These are phyloP conservation scores for Watsonalla binaria DNA, from an alignment of 2,888 invertebrate genomes.

Conservation along the genomic window DNA sequence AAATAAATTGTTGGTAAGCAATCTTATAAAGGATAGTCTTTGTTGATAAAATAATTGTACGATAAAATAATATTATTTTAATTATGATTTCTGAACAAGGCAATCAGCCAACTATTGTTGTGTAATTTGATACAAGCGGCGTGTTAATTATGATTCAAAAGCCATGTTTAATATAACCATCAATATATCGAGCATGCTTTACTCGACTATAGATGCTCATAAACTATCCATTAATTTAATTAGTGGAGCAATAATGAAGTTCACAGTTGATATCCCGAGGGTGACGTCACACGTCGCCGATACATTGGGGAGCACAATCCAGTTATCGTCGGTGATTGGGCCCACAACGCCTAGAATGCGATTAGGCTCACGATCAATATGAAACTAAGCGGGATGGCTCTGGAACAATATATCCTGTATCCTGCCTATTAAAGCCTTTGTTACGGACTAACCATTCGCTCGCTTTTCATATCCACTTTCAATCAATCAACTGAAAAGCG, in stretches of 20 bases:
- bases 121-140: not conserved
- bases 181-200: not conserved
- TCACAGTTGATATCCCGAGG: constrained; percentile 43
- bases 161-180: not conserved
- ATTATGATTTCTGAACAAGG: not conserved
- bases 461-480: not conserved
- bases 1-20: no score
- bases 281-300: constrained; percentile 43
- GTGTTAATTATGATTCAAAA: constrained; percentile 1
- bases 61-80: no score
- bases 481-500: not conserved
- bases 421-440: constrained; percentile 20
- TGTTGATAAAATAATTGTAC: no score
- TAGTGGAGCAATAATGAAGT: constrained; percentile 44
- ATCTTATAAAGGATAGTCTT: no score
- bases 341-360: constrained; percentile 60
- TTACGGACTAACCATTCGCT: constrained; percentile 4
- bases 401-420: constrained; percentile 30
- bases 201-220: constrained; percentile 1
- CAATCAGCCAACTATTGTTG: not conserved
- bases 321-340: constrained; percentile 64
- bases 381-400: constrained; percentile 38
- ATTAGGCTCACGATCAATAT: constrained; percentile 53
- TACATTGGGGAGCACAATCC: constrained; percentile 52
- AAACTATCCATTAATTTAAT: constrained; percentile 34